Conservation (phyloP, 2,888 invertebrate species). For the Drosophila diplacantha region DNA sequence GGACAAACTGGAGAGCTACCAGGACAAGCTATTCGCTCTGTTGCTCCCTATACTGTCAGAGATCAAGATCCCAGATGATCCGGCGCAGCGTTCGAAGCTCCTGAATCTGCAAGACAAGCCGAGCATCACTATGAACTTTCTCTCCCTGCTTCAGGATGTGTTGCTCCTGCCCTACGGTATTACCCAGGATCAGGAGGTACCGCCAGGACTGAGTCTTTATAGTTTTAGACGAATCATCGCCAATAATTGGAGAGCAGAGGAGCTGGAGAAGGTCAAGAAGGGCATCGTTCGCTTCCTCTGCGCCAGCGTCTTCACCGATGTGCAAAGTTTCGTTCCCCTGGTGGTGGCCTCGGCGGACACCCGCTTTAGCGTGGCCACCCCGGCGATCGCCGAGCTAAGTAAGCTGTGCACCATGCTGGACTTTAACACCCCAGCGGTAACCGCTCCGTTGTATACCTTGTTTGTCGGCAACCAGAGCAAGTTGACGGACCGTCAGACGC, state of each 20-base stretch:
- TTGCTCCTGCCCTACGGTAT: constrained; percentile 85
- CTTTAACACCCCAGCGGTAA: constrained; percentile 84
- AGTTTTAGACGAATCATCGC: constrained; percentile 87
- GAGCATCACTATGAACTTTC: constrained; percentile 78
- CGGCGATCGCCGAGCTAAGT: constrained; percentile 90
- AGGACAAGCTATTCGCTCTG: constrained; percentile 89
- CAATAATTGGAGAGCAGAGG: constrained; percentile 86
- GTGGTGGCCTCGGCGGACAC: constrained; percentile 93
- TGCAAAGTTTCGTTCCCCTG: constrained; percentile 86
- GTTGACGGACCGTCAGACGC: constrained; percentile 84
- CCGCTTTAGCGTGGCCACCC: constrained; percentile 91
- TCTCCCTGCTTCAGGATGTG: constrained; percentile 89
- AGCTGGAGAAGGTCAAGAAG: constrained; percentile 89
- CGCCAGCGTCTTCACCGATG: constrained; percentile 86
- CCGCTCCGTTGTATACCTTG: constrained; percentile 87
- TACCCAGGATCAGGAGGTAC: constrained; percentile 79
- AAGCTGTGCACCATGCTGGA: constrained; percentile 85
- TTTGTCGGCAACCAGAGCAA: constrained; percentile 80
- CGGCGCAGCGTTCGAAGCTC: constrained; percentile 81
- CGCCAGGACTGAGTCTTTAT: constrained; percentile 87
- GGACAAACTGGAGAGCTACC: constrained; percentile 88
- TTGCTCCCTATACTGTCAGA: constrained; percentile 88
- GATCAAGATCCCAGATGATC: constrained; percentile 82
- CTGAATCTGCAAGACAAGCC: constrained; percentile 87
- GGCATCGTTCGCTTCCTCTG: constrained; percentile 90